Conservation (phyloP, 2,113 vertebrate species). For the Sigmodon hispidus region DNA sequence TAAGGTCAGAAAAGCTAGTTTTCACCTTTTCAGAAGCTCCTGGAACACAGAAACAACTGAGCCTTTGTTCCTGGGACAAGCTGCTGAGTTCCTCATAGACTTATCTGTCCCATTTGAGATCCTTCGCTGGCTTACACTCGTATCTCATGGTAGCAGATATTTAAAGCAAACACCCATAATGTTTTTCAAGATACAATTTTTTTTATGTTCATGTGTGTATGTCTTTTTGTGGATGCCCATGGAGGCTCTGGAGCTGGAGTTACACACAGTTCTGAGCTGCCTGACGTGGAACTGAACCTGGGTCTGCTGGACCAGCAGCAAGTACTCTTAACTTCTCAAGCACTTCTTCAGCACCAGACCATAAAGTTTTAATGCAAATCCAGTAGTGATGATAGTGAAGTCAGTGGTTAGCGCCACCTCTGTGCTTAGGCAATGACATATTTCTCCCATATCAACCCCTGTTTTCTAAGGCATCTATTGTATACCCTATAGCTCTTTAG, state of each 20-base stretch:
- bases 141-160: not conserved
- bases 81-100: constrained; percentile 39
- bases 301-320: too few species aligned
- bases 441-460: not conserved
- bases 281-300: not conserved
- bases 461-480: constrained; percentile 12
- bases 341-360: not conserved
- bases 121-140: constrained; percentile 16
- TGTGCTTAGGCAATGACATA: not conserved
- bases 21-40: constrained; percentile 62
- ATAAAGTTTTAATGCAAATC: not conserved
- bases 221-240: not conserved
- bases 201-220: not conserved
- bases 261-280: not conserved
- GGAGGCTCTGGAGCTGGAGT: not conserved
- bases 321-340: not conserved
- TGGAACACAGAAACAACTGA: constrained; percentile 39
- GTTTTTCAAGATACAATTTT: not conserved
- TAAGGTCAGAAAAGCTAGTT: constrained; percentile 60
- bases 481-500: not conserved
- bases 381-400: not conserved
- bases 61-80: constrained; percentile 29
- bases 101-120: not conserved
- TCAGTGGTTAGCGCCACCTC: not conserved
- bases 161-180: constrained; percentile 4